Base-by-base conservation (phyloP, 2,797 vertebrate species). In the Limosa lapponica region DNA sequence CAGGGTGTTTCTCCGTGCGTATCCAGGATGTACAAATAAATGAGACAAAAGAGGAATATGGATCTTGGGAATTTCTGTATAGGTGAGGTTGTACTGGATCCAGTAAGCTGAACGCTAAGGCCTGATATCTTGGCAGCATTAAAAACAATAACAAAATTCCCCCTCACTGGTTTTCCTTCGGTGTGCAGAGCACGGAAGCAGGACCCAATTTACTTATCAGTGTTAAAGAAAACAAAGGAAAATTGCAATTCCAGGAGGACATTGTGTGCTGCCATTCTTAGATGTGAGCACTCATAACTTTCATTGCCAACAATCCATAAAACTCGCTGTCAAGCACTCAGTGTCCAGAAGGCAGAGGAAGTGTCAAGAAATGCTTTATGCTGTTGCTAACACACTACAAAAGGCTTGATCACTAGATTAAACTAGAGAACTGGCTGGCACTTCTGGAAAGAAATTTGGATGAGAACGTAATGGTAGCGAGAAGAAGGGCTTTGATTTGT, bases 311-410 rank as follows among this genome's bases (percentile, higher is more conserved):
- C 73, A 88, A 87, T 64, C 91, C 84, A 95, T 97, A 96, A 96
- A 91, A 82, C 80, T 94, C n/a, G 2, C 82, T 86, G 54, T 94
- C 95, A 93, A 75, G 58, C 52, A 83, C 55, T 82, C 66, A 28
- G 46, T 39, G 79, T 95, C 92, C 81, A 89, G 91, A 95, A 97
- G 78, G 87, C 90, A 90, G 75, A 90, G 91, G 54, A 88, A 48
- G 80, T 87, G 89, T 93, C 94, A 97, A 71, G 48, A 91, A 90
- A 95, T 89, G 39, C 87, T 97, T 96, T 95, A 87, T 87, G 73
- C 73, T 92, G 73, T 82, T 94, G 93, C 92, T 95, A 97, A 93
- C 94, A 84, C 81, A 78, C 89, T 92, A 87, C 78, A 95, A 95
- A 96, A 95, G 49, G 19, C 51, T 92, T 82, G 84, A 89, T 90